Base-by-base conservation (phyloP, 1,140 invertebrate species). In the Ips typographus region DNA sequence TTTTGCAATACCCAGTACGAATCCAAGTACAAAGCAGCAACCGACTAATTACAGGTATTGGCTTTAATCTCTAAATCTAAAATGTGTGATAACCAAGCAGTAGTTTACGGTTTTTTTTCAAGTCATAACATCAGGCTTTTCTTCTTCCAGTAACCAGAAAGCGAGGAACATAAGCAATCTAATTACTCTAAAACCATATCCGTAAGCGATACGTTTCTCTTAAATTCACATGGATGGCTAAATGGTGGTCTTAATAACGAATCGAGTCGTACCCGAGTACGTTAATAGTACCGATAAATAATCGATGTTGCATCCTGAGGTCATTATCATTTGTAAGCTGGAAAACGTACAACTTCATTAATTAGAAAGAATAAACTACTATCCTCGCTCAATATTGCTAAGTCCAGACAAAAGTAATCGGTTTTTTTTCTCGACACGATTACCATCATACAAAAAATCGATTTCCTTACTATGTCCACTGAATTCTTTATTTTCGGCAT, bases 291-390 rank as follows among this genome's bases (percentile, higher is more conserved):
- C 40, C 63, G 41, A 65, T 65, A 65, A 65, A 65, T 56, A 65
- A 55, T 56, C 53, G 52, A 65, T 44, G 51, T 44, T 65, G 52
- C 63, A 56, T 56, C 63, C 63, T 37, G 39, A 36, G 63, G 63
- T 49, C 41, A 55, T 40, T 56, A 65, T 65, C 53, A 65, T 65
- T 65, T 56, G 63, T 65, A 65, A 64, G 63, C 47, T 65, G 63
- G 53, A 63, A 55, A 65, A 65, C 41, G 63, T 65, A 65, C 63
- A 65, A 65, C 63, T 65, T 65, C 63, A 65, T 65, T 65, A 65
- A 65, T 65, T 65, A 56, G 63, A 2, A 65, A 36, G 44, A 40
- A 65, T 65, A 65, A 65, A 65, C 49, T 42, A 55, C 56, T 56
- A 7, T 65, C 44, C 56, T 2, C 37, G 52, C 1, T 55, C 5